A percentile compares a stretch with the other conserved stretches of the same genome.
phyloP scores from a whole-genome alignment of 1,140 invertebrate genomes.

The Drosophila parabipectinata region DNA sequence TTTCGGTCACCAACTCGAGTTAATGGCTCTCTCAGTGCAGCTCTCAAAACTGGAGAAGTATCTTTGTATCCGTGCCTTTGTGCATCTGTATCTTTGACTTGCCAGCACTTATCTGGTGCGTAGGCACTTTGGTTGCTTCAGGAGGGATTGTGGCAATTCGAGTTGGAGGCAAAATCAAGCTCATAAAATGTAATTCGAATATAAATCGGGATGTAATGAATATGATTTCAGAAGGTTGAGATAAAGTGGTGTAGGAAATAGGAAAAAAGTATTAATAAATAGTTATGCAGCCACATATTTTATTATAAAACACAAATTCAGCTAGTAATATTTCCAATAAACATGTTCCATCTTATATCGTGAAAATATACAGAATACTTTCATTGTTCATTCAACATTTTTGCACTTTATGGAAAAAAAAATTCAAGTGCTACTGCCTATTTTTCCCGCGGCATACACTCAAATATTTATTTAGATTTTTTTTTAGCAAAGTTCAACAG shows the following conservation, averaged over 20 bases:
- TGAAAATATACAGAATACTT: conserved; percentile 3
- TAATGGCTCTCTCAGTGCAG: conserved; percentile 64
- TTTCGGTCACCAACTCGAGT: conserved; percentile 47
- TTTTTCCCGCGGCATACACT: conserved; percentile 18
- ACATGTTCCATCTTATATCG: too few species aligned
- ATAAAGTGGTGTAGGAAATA: conserved; percentile 1
- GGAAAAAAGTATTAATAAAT: too few species aligned
- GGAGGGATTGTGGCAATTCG: neutral
- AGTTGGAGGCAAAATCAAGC: conserved; percentile 1
- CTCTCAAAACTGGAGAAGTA: conserved; percentile 33
- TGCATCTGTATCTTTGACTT: conserved; percentile 52
- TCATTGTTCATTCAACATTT: conserved; percentile 63
- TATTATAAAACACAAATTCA: too few species aligned
- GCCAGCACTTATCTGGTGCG: conserved; percentile 54
- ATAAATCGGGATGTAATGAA: conserved; percentile 2
- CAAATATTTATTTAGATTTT: conserved; percentile 20
- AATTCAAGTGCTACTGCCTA: conserved; percentile 54
- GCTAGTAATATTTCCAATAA: too few species aligned
- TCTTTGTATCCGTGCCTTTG: conserved; percentile 48
- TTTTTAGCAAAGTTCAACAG: conserved; percentile 62
- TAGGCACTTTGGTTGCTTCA: conserved; percentile 33
- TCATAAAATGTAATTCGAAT: conserved; percentile 16
- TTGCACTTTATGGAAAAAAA: conserved; percentile 72
- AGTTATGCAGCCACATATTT: too few species aligned
- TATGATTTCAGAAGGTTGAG: neutral